Evolutionary conservation across 2,113 vertebrate species (phyloP).

Genomic region (Saccopteryx bilineata): DNA sequence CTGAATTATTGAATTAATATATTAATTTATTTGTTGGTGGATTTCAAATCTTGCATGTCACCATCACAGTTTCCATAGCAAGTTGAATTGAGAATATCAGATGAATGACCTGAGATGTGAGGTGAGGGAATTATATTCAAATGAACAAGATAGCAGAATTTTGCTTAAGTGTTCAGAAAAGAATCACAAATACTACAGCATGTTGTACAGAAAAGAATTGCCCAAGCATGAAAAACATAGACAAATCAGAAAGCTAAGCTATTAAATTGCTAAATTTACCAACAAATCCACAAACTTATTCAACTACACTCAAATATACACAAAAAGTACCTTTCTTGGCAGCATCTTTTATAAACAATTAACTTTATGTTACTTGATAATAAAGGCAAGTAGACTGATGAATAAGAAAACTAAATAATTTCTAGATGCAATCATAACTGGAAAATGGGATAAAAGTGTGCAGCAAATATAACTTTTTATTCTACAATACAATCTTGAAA

Average conservation of each 20-base stretch:
- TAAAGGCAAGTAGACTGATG: not conserved
- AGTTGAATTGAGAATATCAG: conserved; percentile 18
- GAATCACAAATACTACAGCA: not conserved
- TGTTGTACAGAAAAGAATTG: not conserved
- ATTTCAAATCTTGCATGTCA: not conserved
- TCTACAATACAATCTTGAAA: not conserved
- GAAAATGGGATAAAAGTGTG: not conserved
- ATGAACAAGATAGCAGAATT: not conserved
- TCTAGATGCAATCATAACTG: not conserved
- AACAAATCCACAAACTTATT: not conserved
- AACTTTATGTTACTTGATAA: not conserved
- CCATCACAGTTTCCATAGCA: not conserved
- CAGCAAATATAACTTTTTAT: not conserved
- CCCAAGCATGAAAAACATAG: not conserved
- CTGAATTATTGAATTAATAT: not conserved
- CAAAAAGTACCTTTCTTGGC: not conserved
- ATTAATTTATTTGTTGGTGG: conserved; percentile 36
- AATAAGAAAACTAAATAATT: not conserved
- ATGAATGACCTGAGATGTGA: not conserved
- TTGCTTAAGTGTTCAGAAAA: not conserved
- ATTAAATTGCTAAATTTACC: not conserved
- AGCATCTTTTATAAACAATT: conserved; percentile 3
- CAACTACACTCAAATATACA: not conserved
- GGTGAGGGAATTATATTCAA: not conserved
- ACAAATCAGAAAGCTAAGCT: not conserved